A percentile compares a stretch with the other conserved stretches of the same genome.
These are phyloP conservation scores for Alentia gelatinosa DNA, from an alignment of 2,888 invertebrate genomes.

Conservation along the genomic window DNA sequence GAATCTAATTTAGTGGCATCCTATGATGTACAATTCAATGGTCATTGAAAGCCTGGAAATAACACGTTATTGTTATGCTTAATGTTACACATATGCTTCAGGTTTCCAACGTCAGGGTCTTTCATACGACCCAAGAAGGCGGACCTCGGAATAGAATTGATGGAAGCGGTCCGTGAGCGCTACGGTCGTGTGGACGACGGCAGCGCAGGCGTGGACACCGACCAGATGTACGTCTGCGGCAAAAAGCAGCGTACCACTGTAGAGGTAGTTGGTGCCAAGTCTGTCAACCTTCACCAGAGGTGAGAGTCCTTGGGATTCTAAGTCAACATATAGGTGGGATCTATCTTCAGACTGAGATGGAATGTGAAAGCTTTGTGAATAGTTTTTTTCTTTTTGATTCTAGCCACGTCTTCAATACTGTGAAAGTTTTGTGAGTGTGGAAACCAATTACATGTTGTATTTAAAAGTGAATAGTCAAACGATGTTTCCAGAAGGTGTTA, in stretches of 20 bases:
- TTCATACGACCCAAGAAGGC: slow-evolving; percentile 92
- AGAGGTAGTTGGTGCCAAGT: slow-evolving; percentile 94
- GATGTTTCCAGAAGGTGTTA: no score
- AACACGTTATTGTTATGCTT: neutral
- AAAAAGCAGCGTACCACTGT: slow-evolving; percentile 83
- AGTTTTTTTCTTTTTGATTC: no score
- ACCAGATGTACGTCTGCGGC: slow-evolving; percentile 74
- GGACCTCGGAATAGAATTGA: slow-evolving; percentile 86
- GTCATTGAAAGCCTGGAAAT: neutral
- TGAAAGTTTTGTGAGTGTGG: no score
- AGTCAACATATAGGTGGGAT: no score
- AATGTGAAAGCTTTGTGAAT: no score
- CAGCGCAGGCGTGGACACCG: slow-evolving; percentile 71
- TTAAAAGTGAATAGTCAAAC: no score
- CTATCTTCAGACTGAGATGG: no score
- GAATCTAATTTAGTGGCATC: neutral
- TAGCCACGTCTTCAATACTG: no score
- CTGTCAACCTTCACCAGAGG: slow-evolving; percentile 86
- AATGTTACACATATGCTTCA: slow-evolving; percentile 74
- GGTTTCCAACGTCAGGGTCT: slow-evolving; percentile 91
- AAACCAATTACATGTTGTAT: no score
- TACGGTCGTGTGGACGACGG: slow-evolving; percentile 82
- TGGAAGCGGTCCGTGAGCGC: slow-evolving; percentile 87
- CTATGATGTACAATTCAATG: neutral
- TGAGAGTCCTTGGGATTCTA: slow-evolving; percentile 67